Evolutionary conservation across 2,113 vertebrate genomes (phyloP), one percentile per base, ranked within the genome.

Genomic region (Artemisiospiza belli): DNA sequence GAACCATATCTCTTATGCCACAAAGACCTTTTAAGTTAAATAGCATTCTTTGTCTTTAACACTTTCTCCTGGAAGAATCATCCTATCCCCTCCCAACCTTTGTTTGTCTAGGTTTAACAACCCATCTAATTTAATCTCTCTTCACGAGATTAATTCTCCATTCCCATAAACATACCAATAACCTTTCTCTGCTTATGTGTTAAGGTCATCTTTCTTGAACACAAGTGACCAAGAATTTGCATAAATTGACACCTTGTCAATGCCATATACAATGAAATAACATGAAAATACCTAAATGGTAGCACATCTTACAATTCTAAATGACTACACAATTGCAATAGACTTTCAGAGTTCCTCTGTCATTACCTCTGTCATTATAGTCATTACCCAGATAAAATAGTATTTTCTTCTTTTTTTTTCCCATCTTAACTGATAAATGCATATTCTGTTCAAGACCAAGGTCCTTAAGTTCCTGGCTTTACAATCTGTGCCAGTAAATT

Each of bases 61-160:
- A 51, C 46, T 64, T 92, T 49, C 14, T 73, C 46, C 37, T 54
- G 54, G 63, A 93, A 83, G 54, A 86, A 86, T 49, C 46, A 80
- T 44, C 11, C 55, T 59, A 23, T 47, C 30, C n/a, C 8, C 39
- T 83, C n/a, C 78, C 52, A 83, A 59, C 33, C 33, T 84, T 70
- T 84, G 51, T 86, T 94, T 93, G 46, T 51, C 46, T 81, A 87
- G 58, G 49, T 9, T 95, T 82, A 95, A 83, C 39, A 96, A 80
- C 44, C 15, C n/a, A 44, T 33, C 20, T 69, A 23, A n/a, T 76
- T 79, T 93, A 68, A 81, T 81, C 15, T 46, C 21, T 66, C 25
- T 83, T 81, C 33, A 37, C 4, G 3, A 67, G 37, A 70, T 43
- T 58, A 76, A 74, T 74, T 87, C 61, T 89, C 41, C 31, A 66